phyloP scores from a whole-genome alignment of 2,797 vertebrate species.

The Capromys pilorides region DNA sequence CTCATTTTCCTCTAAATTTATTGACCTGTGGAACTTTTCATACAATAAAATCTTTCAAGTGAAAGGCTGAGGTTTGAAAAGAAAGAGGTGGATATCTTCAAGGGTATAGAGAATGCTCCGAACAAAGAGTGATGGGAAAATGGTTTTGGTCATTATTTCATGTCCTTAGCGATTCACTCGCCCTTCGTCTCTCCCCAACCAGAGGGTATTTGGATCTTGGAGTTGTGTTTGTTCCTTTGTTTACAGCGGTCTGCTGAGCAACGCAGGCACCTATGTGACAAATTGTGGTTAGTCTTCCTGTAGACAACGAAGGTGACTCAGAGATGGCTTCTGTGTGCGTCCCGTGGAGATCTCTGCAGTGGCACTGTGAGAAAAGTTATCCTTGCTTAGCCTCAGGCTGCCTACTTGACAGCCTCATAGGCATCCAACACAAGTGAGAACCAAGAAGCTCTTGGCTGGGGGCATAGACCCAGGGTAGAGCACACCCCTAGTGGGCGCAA shows the following conservation, averaged over 20 bases:
- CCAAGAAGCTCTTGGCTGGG: not conserved
- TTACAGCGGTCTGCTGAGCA: not conserved
- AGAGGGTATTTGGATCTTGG: not conserved
- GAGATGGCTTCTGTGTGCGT: not conserved
- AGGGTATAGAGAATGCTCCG: too few species aligned
- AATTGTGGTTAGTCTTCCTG: not conserved
- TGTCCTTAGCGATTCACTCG: too few species aligned
- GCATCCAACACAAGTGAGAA: not conserved
- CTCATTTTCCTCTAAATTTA: too few species aligned
- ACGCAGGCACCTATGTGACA: not conserved
- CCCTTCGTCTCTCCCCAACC: too few species aligned
- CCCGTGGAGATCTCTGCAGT: not conserved
- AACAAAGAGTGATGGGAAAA: too few species aligned
- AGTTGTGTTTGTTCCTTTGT: not conserved
- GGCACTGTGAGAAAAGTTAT: not conserved
- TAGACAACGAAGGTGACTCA: not conserved
- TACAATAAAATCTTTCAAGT: too few species aligned
- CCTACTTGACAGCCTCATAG: not conserved
- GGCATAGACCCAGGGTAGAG: not conserved
- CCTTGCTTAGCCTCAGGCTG: not conserved
- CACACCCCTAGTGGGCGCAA: not conserved
- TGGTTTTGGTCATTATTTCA: too few species aligned
- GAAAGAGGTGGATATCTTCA: too few species aligned
- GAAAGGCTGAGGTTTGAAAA: too few species aligned
- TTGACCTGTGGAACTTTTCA: too few species aligned